A percentile compares a stretch with the other conserved stretches of the same genome.
phyloP scores from a whole-genome alignment of 2,797 vertebrate species.

The Mormyrops attenuatus region DNA sequence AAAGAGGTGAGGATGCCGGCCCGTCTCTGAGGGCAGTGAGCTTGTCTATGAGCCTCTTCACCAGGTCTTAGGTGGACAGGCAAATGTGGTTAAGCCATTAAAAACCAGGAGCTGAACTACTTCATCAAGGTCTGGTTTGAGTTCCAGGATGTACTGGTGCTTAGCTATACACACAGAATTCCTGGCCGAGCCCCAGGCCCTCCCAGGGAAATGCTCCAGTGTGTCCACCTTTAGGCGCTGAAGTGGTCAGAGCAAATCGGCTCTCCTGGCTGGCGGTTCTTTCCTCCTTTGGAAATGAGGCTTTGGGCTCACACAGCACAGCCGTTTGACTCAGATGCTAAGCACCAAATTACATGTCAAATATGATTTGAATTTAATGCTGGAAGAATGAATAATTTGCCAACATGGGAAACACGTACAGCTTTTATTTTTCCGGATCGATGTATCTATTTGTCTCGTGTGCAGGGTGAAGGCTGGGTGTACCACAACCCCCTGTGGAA shows the following conservation, averaged over 20 bases:
- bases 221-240: not conserved
- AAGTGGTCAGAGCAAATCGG: not conserved
- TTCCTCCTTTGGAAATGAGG: not conserved
- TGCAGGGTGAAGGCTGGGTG: conserved; percentile 81
- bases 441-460: conserved; percentile 23
- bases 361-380: not conserved
- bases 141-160: not conserved
- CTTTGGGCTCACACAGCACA: not conserved
- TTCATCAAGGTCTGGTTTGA: not conserved
- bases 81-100: not conserved
- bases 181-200: not conserved
- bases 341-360: not conserved
- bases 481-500: conserved; percentile 85
- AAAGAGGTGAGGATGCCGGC: conserved; percentile 69
- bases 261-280: not conserved
- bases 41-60: not conserved
- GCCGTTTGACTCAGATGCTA: not conserved
- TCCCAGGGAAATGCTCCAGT: not conserved
- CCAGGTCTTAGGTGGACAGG: not conserved
- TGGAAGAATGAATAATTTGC: not conserved
- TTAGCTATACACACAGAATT: not conserved
- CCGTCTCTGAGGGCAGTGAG: not conserved
- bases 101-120: not conserved
- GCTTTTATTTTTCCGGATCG: not conserved
- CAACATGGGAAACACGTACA: not conserved